Base-by-base conservation (phyloP, 2,113 vertebrate species). In the Corythornis cristatus region DNA sequence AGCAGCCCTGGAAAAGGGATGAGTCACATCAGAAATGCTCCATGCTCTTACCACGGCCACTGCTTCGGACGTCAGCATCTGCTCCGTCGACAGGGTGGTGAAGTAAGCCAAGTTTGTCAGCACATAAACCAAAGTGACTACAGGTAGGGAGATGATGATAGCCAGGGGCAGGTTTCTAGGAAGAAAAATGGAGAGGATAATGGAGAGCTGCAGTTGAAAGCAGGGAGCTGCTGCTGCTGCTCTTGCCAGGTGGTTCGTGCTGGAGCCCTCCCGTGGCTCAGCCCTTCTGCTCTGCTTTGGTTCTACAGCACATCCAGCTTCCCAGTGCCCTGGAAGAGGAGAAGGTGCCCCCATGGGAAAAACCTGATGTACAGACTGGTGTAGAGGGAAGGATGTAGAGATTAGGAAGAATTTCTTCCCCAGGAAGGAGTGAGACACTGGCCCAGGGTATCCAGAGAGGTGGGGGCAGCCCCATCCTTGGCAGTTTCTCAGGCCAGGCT, bases 21-120 rank as follows among this genome's bases (percentile, higher is more conserved):
- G 68, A 78, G 25, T 37, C 86, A 46, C 22, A 5, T 71, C 25
- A 80, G 65, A 83, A 53, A 42, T 28, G 58, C 8, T 3, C 26
- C 8, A 37, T 37, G 3, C 79, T 43, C 98, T 98, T 96, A 99
- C 99, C 98, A 99, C 99, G 0, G 99, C 99, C 84, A 99, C 99
- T 0, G 99, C 99, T 92, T 99, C 98, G 0, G 99, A 99, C 1
- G 5, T 37, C 74, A 99, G 96, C 99, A 99, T 99, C 91, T 98
- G 54, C 4, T 99, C 97, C 0, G 98, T 97, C 13, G 98, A 97
- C n/a, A 99, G 98, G 0, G 99, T 99, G 43, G 99, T 99, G 98
- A 99, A 99, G 84, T 99, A 99, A 3, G 99, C 99, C 98, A 99
- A 84, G 97, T 99, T 99, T 37, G 99, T 99, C 51, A 99, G 98